phyloP scores from a whole-genome alignment of 2,888 invertebrate genomes.

The Mimas tiliae region DNA sequence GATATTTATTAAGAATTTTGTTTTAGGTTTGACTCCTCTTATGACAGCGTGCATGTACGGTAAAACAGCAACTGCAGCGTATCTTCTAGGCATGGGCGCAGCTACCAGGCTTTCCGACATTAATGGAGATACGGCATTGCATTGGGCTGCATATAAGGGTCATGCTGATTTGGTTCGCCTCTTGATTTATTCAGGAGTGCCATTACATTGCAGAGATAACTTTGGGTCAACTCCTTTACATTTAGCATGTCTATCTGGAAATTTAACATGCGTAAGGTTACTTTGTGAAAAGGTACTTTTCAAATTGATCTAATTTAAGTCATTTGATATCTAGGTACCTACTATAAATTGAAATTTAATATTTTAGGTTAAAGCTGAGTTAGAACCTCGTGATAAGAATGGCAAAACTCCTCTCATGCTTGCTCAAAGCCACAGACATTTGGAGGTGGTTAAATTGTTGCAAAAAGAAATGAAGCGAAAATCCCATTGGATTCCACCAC shows the following conservation, averaged over 20 bases:
- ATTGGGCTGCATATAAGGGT: slow-evolving; percentile 98
- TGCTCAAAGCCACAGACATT: slow-evolving; percentile 94
- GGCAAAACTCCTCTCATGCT: slow-evolving; percentile 96
- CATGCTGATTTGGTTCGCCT: slow-evolving; percentile 94
- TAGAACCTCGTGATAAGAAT: slow-evolving; percentile 95
- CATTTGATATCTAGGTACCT: no score
- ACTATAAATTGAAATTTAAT: no score
- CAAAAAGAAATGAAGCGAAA: slow-evolving; percentile 92
- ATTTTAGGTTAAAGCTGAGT: slow-evolving; percentile 91
- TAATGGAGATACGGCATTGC: slow-evolving; percentile 96
- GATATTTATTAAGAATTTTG: neutral
- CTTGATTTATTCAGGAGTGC: slow-evolving; percentile 95
- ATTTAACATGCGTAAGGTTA: slow-evolving; percentile 93
- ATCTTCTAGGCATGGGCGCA: slow-evolving; percentile 95
- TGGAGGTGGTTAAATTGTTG: slow-evolving; percentile 92
- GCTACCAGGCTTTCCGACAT: slow-evolving; percentile 94
- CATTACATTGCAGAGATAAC: slow-evolving; percentile 94
- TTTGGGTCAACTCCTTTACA: slow-evolving; percentile 97
- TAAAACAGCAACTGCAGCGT: slow-evolving; percentile 94
- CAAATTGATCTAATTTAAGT: no score
- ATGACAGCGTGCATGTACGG: slow-evolving; percentile 98
- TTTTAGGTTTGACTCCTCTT: slow-evolving; percentile 90
- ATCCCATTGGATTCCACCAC: slow-evolving; percentile 94
- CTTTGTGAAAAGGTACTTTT: slow-evolving; percentile 94
- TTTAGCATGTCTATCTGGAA: slow-evolving; percentile 94